These are phyloP conservation scores for Platypus cylindrus DNA, from an alignment of 2,888 invertebrate species.

Conservation along the genomic window DNA sequence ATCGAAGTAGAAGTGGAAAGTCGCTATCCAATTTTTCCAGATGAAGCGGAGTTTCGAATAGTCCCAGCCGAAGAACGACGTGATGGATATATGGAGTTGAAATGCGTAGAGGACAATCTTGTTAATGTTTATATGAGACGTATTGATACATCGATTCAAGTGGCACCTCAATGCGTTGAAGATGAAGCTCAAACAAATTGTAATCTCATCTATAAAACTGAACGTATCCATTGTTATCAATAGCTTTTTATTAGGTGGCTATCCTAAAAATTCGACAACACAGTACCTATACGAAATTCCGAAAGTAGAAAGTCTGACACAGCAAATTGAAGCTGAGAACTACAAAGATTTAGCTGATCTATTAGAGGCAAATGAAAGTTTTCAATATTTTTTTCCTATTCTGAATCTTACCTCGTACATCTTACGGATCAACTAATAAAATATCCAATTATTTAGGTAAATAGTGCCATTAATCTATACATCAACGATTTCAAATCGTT, in stretches of 20 bases:
- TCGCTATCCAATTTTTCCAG: slow-evolving; percentile 41
- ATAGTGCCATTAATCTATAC: slow-evolving; percentile 43
- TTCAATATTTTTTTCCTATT: too few relatives aligned
- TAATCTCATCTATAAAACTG: slow-evolving; percentile 1
- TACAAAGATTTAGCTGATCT: slow-evolving; percentile 22
- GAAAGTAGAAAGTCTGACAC: slow-evolving; percentile 13
- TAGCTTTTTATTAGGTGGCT: slow-evolving; percentile 29
- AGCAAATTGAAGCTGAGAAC: slow-evolving; percentile 14
- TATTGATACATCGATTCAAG: slow-evolving; percentile 47
- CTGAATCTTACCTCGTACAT: not conserved
- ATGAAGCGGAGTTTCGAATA: slow-evolving; percentile 37
- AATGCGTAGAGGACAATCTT: slow-evolving; percentile 39
- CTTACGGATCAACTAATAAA: not conserved
- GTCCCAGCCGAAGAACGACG: slow-evolving; percentile 44
- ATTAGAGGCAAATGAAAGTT: slow-evolving; percentile 18
- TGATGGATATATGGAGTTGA: slow-evolving; percentile 58
- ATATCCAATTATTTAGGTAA: slow-evolving; percentile 21
- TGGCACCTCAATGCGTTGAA: slow-evolving; percentile 35
- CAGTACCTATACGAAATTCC: slow-evolving; percentile 44
- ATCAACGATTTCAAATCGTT: slow-evolving; percentile 43
- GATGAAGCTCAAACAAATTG: slow-evolving; percentile 53
- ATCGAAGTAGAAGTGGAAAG: slow-evolving; percentile 56
- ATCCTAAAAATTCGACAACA: slow-evolving; percentile 56
- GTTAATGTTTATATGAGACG: slow-evolving; percentile 35
- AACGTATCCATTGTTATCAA: not conserved